Conservation (phyloP, 2,888 invertebrate genomes). For the Girardia tigrina region DNA sequence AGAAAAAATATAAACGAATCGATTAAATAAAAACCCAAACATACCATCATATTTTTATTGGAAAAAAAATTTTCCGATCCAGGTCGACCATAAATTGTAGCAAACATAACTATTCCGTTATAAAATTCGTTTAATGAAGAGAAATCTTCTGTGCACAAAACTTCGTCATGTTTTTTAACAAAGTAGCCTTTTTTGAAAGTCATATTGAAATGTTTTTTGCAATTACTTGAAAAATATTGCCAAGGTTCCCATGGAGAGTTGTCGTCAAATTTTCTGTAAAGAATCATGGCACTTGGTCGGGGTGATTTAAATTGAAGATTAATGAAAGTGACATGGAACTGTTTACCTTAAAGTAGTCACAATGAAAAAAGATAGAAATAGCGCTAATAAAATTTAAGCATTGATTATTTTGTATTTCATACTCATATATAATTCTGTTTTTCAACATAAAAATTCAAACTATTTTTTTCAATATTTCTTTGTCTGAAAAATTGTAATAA, state of each 20-base stretch:
- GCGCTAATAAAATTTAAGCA: too few relatives aligned
- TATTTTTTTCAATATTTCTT: too few relatives aligned
- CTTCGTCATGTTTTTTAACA: neutral
- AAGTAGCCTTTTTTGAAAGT: neutral
- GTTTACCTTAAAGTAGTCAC: too few relatives aligned
- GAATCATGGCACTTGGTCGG: constrained; percentile 86
- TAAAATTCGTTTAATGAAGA: constrained; percentile 88
- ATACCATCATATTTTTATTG: constrained; percentile 72
- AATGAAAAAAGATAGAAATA: too few relatives aligned
- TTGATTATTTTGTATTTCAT: too few relatives aligned
- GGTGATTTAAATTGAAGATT: constrained; percentile 82
- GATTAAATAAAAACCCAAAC: too few relatives aligned
- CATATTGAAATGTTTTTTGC: constrained; percentile 35
- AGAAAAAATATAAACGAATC: too few relatives aligned
- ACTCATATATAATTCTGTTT: too few relatives aligned
- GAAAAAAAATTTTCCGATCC: constrained; percentile 79
- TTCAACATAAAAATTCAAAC: too few relatives aligned
- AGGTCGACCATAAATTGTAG: constrained; percentile 81
- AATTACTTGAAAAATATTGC: constrained; percentile 51
- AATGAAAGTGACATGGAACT: constrained; percentile 91
- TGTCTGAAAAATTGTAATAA: too few relatives aligned
- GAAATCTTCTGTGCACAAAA: constrained; percentile 79
- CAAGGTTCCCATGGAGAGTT: constrained; percentile 59
- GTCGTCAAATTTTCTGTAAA: constrained; percentile 64
- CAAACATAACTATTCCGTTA: constrained; percentile 83